Evolutionary conservation across 2,113 vertebrate species (phyloP).

Genomic region (Grantiella picta): DNA sequence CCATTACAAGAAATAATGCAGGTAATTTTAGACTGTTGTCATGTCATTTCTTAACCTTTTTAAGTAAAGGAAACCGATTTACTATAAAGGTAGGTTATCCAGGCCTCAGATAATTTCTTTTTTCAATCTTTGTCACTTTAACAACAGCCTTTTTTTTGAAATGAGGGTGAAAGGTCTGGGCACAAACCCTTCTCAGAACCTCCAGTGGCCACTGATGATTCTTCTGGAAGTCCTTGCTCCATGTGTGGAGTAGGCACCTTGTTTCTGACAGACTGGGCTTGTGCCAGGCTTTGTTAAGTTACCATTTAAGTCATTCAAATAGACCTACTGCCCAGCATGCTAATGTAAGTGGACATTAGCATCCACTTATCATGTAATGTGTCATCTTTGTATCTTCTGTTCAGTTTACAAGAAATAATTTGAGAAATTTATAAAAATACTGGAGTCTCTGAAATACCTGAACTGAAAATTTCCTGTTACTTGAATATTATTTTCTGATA

Average conservation of each 20-base stretch:
- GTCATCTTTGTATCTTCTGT: neutral
- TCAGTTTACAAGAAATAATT: neutral
- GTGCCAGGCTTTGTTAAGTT: neutral
- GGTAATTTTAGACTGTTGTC: neutral
- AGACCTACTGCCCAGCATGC: neutral
- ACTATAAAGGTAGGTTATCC: neutral
- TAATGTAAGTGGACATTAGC: neutral
- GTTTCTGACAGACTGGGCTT: neutral
- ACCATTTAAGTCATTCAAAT: neutral
- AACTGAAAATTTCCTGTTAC: neutral
- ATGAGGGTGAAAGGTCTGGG: neutral
- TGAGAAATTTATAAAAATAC: neutral
- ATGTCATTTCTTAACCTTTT: slow-evolving; percentile 13
- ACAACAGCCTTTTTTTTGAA: neutral
- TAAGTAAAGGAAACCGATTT: neutral
- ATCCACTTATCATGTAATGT: neutral
- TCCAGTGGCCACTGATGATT: neutral
- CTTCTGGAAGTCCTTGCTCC: neutral
- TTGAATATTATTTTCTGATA: neutral
- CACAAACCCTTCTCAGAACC: neutral
- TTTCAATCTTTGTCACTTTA: neutral
- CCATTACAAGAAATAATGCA: slow-evolving; percentile 19
- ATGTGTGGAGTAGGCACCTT: neutral
- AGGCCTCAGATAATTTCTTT: neutral
- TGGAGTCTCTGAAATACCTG: neutral